phyloP scores from a whole-genome alignment of 2,113 vertebrate species.

The Odontesthes bonariensis region DNA sequence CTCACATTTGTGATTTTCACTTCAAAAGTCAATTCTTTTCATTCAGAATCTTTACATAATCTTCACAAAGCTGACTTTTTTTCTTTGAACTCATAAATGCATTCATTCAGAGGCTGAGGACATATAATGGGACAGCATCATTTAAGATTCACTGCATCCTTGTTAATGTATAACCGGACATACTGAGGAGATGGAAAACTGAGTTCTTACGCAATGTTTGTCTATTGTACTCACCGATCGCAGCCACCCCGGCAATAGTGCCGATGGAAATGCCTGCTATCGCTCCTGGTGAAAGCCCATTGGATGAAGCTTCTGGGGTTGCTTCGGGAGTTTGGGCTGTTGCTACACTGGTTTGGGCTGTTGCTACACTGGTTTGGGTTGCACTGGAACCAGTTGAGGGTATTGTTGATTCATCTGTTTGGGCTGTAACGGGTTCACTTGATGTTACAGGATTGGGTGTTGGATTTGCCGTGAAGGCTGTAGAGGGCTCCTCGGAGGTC shows the following conservation, averaged over 20 bases:
- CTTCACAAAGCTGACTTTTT: too few species aligned
- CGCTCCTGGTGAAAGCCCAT: conserved; percentile 56
- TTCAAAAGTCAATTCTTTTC: too few species aligned
- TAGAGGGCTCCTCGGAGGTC: too few species aligned
- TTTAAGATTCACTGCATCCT: background rate
- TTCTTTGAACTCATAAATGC: too few species aligned
- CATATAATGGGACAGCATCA: too few species aligned
- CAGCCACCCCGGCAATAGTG: conserved; percentile 66
- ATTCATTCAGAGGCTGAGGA: too few species aligned
- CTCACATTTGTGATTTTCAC: too few species aligned
- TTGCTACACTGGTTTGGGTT: background rate
- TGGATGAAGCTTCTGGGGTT: background rate
- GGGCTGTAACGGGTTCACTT: background rate
- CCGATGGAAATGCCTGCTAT: conserved; percentile 74
- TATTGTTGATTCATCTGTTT: background rate
- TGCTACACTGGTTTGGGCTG: background rate
- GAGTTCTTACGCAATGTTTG: background rate
- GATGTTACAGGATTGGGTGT: background rate
- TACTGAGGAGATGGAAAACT: background rate
- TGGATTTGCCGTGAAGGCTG: too few species aligned
- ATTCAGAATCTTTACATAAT: too few species aligned
- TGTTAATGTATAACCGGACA: conserved; percentile 1
- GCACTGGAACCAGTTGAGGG: background rate
- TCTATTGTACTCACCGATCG: conserved; percentile 65
- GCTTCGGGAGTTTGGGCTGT: background rate